Evolutionary conservation across 2,797 vertebrate species (phyloP).

Genomic region (Halcyon chelicuti): DNA sequence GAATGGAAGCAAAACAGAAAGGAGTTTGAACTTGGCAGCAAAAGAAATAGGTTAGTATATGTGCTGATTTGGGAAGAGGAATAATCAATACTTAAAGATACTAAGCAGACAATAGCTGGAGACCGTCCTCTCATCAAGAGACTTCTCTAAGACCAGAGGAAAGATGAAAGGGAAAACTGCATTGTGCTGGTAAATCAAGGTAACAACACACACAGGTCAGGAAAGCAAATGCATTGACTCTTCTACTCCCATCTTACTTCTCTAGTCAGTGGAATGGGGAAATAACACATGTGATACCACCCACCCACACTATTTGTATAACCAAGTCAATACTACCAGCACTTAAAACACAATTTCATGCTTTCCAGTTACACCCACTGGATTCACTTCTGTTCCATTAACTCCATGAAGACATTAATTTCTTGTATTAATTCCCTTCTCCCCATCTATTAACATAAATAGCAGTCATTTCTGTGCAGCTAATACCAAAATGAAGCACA

Average conservation of each 20-base stretch:
- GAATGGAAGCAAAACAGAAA: neutral
- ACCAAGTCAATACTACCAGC: neutral
- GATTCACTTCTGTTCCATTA: neutral
- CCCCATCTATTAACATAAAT: neutral
- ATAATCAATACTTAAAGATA: slow-evolving; percentile 32
- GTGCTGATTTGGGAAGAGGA: neutral
- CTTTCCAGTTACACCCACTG: neutral
- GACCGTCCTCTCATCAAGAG: neutral
- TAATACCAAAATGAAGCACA: neutral
- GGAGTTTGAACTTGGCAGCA: neutral
- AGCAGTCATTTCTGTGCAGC: neutral
- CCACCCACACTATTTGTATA: neutral
- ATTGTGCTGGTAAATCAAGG: neutral
- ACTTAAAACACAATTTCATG: neutral
- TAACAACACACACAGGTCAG: neutral
- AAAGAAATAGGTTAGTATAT: slow-evolving; percentile 4
- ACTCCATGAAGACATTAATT: neutral
- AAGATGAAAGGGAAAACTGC: neutral
- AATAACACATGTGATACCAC: neutral
- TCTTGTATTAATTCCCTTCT: neutral
- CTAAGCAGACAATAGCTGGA: neutral
- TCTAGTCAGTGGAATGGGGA: neutral
- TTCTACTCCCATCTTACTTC: neutral
- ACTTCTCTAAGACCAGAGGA: neutral
- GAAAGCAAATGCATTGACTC: neutral